These are phyloP conservation scores for Fabriciana adippe DNA, from an alignment of 2,888 invertebrate species.

Conservation along the genomic window DNA sequence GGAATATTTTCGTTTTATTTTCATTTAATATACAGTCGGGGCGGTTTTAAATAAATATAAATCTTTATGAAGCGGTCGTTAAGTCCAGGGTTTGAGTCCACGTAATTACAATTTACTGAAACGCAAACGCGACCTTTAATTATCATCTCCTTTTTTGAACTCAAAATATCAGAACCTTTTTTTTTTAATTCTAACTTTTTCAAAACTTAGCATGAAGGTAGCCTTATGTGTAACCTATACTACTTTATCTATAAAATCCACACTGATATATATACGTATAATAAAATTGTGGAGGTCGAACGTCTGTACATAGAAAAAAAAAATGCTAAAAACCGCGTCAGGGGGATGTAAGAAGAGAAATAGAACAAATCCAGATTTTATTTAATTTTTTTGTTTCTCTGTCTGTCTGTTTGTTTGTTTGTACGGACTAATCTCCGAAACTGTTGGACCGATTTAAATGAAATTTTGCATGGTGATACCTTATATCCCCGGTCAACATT, in stretches of 20 bases:
- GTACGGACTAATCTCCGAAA: too few species aligned
- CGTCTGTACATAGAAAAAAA: too few species aligned
- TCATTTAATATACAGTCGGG: constrained; percentile 19
- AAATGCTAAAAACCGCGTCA: too few species aligned
- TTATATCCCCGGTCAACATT: too few species aligned
- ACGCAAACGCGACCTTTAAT: constrained; percentile 5
- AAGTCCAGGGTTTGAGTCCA: constrained; percentile 10
- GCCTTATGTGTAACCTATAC: not conserved
- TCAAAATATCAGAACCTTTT: not conserved
- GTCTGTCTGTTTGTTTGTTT: too few species aligned
- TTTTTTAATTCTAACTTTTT: not conserved
- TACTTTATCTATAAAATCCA: not conserved
- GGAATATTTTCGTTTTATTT: not conserved
- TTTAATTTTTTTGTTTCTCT: too few species aligned
- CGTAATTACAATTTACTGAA: constrained; percentile 23
- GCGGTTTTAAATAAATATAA: constrained; percentile 32
- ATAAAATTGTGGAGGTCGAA: too few species aligned
- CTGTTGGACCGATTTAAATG: too few species aligned
- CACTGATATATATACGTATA: too few species aligned
- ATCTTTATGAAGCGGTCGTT: constrained; percentile 29
- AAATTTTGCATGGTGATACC: too few species aligned
- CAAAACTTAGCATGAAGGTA: not conserved
- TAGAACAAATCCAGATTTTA: too few species aligned
- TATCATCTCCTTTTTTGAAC: not conserved
- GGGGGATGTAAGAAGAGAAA: too few species aligned